Evolutionary conservation across 2,113 vertebrate genomes (phyloP), one percentile per base, ranked within the genome.

Genomic region (Climacteris rufus): DNA sequence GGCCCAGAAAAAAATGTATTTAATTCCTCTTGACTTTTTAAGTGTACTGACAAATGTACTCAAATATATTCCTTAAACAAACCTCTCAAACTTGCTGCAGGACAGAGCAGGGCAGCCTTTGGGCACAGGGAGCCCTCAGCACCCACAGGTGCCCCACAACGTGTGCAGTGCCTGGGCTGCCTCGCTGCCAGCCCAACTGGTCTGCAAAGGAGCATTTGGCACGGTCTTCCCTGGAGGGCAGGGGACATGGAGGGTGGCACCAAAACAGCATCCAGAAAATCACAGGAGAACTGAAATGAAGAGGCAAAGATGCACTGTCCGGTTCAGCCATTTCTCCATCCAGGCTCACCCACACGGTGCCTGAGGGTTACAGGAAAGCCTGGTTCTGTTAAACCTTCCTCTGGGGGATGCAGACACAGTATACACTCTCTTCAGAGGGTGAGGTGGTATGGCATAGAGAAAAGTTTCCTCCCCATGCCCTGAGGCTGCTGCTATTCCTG

Each of bases 211-310:
- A 57, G 30, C 2, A 0, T 15, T 27, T 10, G 40, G 68, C 66
- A 75, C 1, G 0, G 45, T 45, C 8, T 33, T 78, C 60, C 42
- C 56, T 1, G 1, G 11, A 70, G 39, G 22, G 61, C 33, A 44
- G 40, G 30, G 21, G 47, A 35, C 28, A 4, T 1, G 0, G 14
- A n/a, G 10, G 0, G 4, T 4, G 21, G 40, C 19, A 66, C 44
- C 82, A 60, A 27, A 6, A 60, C 12, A 71, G 44, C 1, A 9
- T 6, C 50, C 52, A 25, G 45, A 52, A 68, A 69, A 74, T 5
- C 0, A 2, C 49, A 23, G 15, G 14, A 63, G 47, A 75, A 40
- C 11, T 3, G 30, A 60, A 66, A 28, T 0, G 0, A 74, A 61
- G 52, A 71, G 76, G 20, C 72, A 75, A 44, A 70, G 72, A 19